phyloP scores from a whole-genome alignment of 2,113 vertebrate species.

The Saccopteryx leptura region DNA sequence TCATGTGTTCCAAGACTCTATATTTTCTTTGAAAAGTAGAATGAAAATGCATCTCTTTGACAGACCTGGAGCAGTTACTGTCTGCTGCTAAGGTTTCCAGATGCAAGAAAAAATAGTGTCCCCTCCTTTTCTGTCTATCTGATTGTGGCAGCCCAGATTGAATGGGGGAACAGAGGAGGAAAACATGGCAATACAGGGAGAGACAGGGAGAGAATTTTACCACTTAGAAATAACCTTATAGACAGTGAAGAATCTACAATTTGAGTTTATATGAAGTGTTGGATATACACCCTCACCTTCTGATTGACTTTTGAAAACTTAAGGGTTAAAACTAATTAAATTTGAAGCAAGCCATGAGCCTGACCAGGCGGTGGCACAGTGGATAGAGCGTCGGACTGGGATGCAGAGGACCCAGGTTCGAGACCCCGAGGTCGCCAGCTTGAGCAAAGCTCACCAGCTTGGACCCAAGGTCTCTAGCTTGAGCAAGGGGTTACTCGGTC shows the following conservation, averaged over 20 bases:
- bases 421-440: too few species aligned
- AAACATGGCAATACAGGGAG: neutral
- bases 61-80: neutral
- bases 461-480: too few species aligned
- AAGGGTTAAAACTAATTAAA: neutral
- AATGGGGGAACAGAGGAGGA: neutral
- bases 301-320: slow-evolving; percentile 7
- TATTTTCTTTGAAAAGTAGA: neutral
- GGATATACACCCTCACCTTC: neutral
- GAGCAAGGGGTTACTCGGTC: too few species aligned
- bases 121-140: neutral
- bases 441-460: too few species aligned
- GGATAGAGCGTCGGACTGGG: too few species aligned
- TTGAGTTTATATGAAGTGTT: neutral
- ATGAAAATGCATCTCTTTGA: neutral
- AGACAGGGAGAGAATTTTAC: neutral
- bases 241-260: neutral
- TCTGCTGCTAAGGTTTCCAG: neutral
- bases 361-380: too few species aligned
- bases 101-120: neutral
- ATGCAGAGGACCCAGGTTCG: too few species aligned
- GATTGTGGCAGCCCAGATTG: neutral
- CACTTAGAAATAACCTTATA: neutral
- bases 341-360: neutral
- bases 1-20: neutral